phyloP scores from a whole-genome alignment of 1,140 invertebrate genomes.

The Globodera rostochiensis region DNA sequence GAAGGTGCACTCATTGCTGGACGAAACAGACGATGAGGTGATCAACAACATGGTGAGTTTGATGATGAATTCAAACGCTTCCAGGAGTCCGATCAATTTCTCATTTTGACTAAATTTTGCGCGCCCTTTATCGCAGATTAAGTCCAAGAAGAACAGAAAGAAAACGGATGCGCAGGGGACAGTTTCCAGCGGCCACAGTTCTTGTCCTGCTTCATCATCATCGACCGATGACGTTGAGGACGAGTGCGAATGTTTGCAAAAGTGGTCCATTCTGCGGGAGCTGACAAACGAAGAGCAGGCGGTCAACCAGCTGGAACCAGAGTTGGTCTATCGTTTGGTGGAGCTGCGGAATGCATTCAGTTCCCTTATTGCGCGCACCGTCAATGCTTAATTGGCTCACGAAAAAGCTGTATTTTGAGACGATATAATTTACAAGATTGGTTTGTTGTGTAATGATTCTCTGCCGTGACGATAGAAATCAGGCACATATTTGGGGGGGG shows the following conservation, averaged over 20 bases:
- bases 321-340: background rate
- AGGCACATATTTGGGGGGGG: too few relatives aligned
- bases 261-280: background rate
- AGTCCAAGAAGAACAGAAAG: background rate
- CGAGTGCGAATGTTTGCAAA: background rate
- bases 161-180: background rate
- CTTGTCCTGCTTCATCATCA: too few relatives aligned
- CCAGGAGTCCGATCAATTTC: too few relatives aligned
- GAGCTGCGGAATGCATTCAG: background rate
- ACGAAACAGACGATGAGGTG: background rate
- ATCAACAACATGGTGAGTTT: background rate
- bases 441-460: too few relatives aligned
- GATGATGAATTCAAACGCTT: too few relatives aligned
- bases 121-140: background rate
- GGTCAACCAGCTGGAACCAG: background rate
- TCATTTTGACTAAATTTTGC: background rate
- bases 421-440: too few relatives aligned
- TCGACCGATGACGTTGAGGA: background rate
- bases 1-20: background rate
- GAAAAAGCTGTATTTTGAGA: too few relatives aligned
- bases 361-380: background rate
- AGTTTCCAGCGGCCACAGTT: background rate
- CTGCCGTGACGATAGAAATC: too few relatives aligned
- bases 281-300: background rate
- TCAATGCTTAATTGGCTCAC: too few relatives aligned